A percentile compares a stretch with the other conserved stretches of the same genome.
phyloP scores from a whole-genome alignment of 2,888 invertebrate genomes.

The Pediacus dermestoides region DNA sequence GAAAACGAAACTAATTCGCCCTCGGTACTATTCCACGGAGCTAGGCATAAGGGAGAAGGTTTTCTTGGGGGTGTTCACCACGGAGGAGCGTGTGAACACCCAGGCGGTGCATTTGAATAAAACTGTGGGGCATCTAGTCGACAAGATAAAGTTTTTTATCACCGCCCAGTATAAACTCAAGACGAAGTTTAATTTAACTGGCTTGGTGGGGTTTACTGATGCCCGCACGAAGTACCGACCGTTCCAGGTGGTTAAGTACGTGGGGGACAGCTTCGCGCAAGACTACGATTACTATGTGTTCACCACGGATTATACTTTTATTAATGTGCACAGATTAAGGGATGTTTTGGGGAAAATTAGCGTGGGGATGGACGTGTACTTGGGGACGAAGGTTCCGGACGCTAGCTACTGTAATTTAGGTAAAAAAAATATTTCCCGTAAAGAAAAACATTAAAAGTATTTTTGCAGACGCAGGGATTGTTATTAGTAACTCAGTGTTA shows the following conservation, averaged over 20 bases:
- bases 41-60: slow-evolving; percentile 87
- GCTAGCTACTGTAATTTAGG: slow-evolving; percentile 67
- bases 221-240: slow-evolving; percentile 71
- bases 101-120: slow-evolving; percentile 82
- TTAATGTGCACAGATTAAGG: slow-evolving; percentile 74
- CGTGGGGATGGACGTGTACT: slow-evolving; percentile 79
- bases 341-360: slow-evolving; percentile 74
- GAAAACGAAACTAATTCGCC: slow-evolving; percentile 64
- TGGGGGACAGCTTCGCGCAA: slow-evolving; percentile 83
- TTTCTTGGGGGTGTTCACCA: slow-evolving; percentile 81
- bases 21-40: slow-evolving; percentile 93
- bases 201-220: slow-evolving; percentile 84
- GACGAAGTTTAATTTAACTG: slow-evolving; percentile 43
- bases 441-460: slow-evolving; percentile 3
- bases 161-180: slow-evolving; percentile 48
- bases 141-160: slow-evolving; percentile 64
- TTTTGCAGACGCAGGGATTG: slow-evolving; percentile 71
- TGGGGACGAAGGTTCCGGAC: slow-evolving; percentile 66
- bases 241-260: slow-evolving; percentile 85
- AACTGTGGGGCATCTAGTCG: slow-evolving; percentile 79
- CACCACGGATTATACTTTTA: slow-evolving; percentile 77
- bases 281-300: slow-evolving; percentile 92
- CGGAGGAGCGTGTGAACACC: slow-evolving; percentile 66
- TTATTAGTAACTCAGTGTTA: slow-evolving; percentile 84
- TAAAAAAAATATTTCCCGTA: slow-evolving; percentile 38